phyloP scores from a whole-genome alignment of 2,113 vertebrate species.

The Marmota monax region DNA sequence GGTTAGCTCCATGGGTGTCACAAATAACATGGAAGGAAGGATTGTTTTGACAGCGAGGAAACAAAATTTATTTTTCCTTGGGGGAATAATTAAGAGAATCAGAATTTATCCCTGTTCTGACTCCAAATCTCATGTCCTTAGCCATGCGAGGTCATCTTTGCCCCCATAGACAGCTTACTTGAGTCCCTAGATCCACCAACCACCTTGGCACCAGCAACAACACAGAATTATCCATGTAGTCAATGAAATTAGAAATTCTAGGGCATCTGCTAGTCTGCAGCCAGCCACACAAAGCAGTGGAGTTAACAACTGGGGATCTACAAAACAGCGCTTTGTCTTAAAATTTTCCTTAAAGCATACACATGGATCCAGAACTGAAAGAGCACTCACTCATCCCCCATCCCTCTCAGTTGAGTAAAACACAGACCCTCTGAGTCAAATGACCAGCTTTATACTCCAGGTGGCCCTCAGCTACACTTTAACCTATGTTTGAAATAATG shows the following conservation, averaged over 20 bases:
- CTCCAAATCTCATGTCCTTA: background rate
- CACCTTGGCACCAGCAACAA: background rate
- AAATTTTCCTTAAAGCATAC: background rate
- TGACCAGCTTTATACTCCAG: background rate
- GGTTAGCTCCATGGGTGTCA: background rate
- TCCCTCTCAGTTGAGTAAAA: background rate
- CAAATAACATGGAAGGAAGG: background rate
- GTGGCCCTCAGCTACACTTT: background rate
- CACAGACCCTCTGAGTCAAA: background rate
- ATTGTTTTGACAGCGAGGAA: slow-evolving; percentile 1
- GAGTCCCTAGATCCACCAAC: background rate
- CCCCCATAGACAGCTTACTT: background rate
- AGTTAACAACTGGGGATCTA: background rate
- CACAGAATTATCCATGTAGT: background rate
- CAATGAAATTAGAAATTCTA: background rate
- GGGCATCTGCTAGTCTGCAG: background rate
- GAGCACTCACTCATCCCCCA: background rate
- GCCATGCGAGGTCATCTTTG: background rate
- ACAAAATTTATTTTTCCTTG: background rate
- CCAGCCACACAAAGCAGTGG: background rate
- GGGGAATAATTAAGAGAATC: slow-evolving; percentile 17
- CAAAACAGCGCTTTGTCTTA: background rate
- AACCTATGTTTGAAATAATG: background rate
- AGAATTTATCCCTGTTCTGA: background rate
- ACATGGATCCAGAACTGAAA: background rate